Base-by-base conservation (phyloP, 2,797 vertebrate species). In the Spondyliosoma cantharus region DNA sequence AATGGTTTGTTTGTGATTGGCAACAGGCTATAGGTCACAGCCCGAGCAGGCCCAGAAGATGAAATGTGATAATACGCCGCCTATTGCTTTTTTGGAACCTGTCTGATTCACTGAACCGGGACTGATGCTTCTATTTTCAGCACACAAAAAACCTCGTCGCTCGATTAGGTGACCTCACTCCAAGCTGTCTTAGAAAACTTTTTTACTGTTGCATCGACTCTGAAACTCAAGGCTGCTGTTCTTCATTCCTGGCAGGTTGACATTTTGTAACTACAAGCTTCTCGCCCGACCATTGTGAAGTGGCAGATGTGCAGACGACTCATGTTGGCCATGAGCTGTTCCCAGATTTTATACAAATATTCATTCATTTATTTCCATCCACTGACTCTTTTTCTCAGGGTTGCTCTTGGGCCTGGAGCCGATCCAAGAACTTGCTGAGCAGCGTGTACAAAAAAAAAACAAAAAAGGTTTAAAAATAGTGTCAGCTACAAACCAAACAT, bases 211-310 rank as follows among this genome's bases (percentile, higher is more conserved):
- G 11, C 2, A 48, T 43, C 5, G 0, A 14, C 22, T 65, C 13
- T 16, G 29, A 81, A 59, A 60, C 17, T 14, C 69, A 58, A 37
- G 43, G 53, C 42, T 22, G 0, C 60, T 42, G 32, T 66, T 29
- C 45, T 65, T 75, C 37, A 20, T 20, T 83, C 14, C 7, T 29
- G 12, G 37, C 0, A 68, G 71, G 54, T 32, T 64, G 53, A 69
- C 20, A 53, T 58, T 58, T 61, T 62, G n/a, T 7, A 24, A 20
- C 13, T n/a, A 62, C 7, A 67, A 42, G 54, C 29, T 42, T 67
- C 76, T 63, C 27, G 53, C 2, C 20, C 20, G 6, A 2, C 45
- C 49, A 27, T 46, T 67, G 22, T 48, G 27, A 80, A 60, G 24
- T 57, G 42, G 68, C 46, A 71, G 46, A 63, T 49, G 43, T 46